Percentiles rank a stretch among this genome's conserved stretches.
These are phyloP conservation scores for Acanthococcus lagerstroemiae DNA, from an alignment of 2,888 invertebrate genomes.

Conservation along the genomic window DNA sequence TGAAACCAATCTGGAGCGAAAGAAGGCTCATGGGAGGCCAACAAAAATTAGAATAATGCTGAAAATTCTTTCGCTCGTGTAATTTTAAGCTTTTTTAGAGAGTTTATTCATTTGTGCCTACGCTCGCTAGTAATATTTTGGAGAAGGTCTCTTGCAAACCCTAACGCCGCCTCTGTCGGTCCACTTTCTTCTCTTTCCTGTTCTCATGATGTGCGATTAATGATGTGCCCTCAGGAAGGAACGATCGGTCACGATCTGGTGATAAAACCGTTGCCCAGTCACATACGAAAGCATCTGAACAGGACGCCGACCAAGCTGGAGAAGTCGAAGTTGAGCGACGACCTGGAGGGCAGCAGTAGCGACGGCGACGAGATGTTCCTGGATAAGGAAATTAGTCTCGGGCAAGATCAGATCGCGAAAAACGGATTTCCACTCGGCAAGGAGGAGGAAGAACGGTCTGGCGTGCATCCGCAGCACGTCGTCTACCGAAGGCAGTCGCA, in stretches of 20 bases:
- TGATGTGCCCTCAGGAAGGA: slow-evolving; percentile 58
- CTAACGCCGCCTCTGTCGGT: too few relatives aligned
- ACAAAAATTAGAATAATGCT: too few relatives aligned
- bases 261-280: slow-evolving; percentile 72
- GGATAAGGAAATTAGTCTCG: slow-evolving; percentile 33
- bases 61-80: too few relatives aligned
- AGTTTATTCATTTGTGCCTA: too few relatives aligned
- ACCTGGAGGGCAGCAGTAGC: slow-evolving; percentile 47
- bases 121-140: too few relatives aligned
- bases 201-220: too few relatives aligned
- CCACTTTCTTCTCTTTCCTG: too few relatives aligned
- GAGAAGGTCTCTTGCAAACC: too few relatives aligned
- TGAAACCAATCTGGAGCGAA: too few relatives aligned
- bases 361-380: slow-evolving; percentile 38
- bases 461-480: slow-evolving; percentile 49
- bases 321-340: slow-evolving; percentile 64
- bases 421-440: slow-evolving; percentile 35
- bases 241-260: slow-evolving; percentile 82
- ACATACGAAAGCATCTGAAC: slow-evolving; percentile 45
- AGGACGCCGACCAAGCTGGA: slow-evolving; percentile 39
- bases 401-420: slow-evolving; percentile 33
- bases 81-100: too few relatives aligned
- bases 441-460: slow-evolving; percentile 17
- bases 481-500: slow-evolving; percentile 55
- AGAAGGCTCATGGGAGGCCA: too few relatives aligned